Base-by-base conservation (phyloP, 2,113 vertebrate genomes). In the Chaetops frenatus region DNA sequence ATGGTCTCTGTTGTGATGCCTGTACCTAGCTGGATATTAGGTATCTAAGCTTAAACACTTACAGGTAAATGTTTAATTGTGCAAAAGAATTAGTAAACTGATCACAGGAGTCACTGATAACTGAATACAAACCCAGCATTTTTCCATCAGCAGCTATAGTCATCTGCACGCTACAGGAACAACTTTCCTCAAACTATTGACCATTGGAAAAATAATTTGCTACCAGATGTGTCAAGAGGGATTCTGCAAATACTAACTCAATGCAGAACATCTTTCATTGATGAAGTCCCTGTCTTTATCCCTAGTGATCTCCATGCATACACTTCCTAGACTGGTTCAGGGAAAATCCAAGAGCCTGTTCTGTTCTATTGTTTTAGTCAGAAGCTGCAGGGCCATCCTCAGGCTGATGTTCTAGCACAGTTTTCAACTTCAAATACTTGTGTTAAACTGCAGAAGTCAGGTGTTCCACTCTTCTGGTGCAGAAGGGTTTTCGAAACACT, bases 271-370 rank as follows among this genome's bases (percentile, higher is more conserved):
- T 19, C 40, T 18, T 51, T 44, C 36, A 36, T 6, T 11, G 15
- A 47, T 58, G 29, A 81, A 60, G 25, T 60, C 61, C 48, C 51
- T 57, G 13, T 36, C 31, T 85, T 81, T 42, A 58, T 45, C 48
- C 61, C 23, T 14, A 40, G 18, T 1, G 2, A 67, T n/a, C 22
- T 81, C 56, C 31, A 62, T 51, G 33, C 0, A 0, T 40, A 50
- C 6, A 5, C 19, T n/a, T 83, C 23, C 33, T 51, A 38, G 31
- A 19, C 10, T 28, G 61, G 53, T 29, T 48, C 50, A 72, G 33
- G 66, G 20, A 25, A 94, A 89, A 76, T 31, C 36, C 35, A 81
- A 57, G 45, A 94, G 20, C 31, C 51, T 9, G 8, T 10, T 93
- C 81, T 47, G 16, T 53, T 58, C 40, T 7, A 62, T 20, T 45